Evolutionary conservation across 2,113 vertebrate species (phyloP).

Genomic region (Corythoichthys intestinalis): DNA sequence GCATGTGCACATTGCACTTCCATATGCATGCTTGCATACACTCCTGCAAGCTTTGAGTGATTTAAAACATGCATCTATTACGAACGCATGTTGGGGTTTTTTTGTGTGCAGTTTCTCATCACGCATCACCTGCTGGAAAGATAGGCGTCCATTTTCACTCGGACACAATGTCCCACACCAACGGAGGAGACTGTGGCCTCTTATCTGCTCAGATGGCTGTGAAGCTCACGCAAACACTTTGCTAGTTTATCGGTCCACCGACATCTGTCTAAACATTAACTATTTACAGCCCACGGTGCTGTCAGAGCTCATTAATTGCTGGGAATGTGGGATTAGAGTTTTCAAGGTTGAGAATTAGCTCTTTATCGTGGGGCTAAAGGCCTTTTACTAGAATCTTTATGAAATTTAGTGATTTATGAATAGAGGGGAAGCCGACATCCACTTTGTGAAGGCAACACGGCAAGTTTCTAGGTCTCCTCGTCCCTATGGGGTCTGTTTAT

Average conservation of each 20-base stretch:
- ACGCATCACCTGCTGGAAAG: conserved; percentile 22
- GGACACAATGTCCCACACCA: conserved; percentile 10
- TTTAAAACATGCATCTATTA: conserved; percentile 26
- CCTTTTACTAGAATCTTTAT: conserved; percentile 15
- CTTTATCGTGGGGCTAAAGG: conserved; percentile 15
- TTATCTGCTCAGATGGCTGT: conserved; percentile 50
- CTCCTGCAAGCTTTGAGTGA: conserved; percentile 9
- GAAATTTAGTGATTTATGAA: conserved; percentile 34
- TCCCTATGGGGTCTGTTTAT: conserved; percentile 67
- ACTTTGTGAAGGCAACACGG: conserved; percentile 41
- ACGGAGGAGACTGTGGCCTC: conserved; percentile 22
- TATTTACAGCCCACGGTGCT: conserved; percentile 38
- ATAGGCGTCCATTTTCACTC: conserved; percentile 15
- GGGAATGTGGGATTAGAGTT: conserved; percentile 39
- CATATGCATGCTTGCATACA: conserved; percentile 6
- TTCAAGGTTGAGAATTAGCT: conserved; percentile 27
- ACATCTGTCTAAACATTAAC: conserved; percentile 59
- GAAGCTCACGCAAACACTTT: conserved; percentile 38
- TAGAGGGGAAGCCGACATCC: conserved; percentile 22
- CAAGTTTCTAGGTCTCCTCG: conserved; percentile 68
- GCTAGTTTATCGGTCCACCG: conserved; percentile 48
- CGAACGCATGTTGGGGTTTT: conserved; percentile 7
- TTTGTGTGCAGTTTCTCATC: conserved; percentile 15
- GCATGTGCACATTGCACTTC: conserved; percentile 10
- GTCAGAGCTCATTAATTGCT: conserved; percentile 35